A percentile compares a stretch with the other conserved stretches of the same genome.
These are phyloP conservation scores for Nymphalis c-album DNA, from an alignment of 2,888 invertebrate species.

Conservation along the genomic window DNA sequence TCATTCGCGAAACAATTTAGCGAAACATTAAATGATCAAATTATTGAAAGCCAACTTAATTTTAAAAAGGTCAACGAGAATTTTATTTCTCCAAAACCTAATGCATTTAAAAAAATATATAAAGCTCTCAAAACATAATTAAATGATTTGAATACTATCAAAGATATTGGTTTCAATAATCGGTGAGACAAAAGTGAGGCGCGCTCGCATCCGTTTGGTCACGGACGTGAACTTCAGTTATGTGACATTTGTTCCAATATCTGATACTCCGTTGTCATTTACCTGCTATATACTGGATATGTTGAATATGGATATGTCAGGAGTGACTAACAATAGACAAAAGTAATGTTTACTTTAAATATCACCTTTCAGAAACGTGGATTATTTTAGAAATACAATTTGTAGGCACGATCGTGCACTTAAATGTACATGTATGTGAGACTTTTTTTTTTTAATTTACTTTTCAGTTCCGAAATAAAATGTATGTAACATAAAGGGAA, in stretches of 20 bases:
- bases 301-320: conserved; percentile 1
- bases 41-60: neutral
- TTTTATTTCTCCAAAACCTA: neutral
- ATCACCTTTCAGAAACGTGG: neutral
- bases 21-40: neutral
- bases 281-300: conserved; percentile 1
- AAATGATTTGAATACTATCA: conserved; percentile 5
- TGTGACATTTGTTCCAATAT: conserved; percentile 52
- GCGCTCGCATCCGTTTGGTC: conserved; percentile 50
- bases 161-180: conserved; percentile 43
- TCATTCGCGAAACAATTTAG: neutral
- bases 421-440: no score
- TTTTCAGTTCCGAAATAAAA: no score
- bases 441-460: no score
- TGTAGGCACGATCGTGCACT: no score
- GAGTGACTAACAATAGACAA: neutral
- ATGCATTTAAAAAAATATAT: neutral
- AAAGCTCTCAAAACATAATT: neutral
- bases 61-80: no score
- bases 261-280: conserved; percentile 27
- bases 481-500: no score
- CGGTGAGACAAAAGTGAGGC: conserved; percentile 47
- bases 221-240: conserved; percentile 61
- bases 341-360: neutral
- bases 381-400: no score